Evolutionary conservation across 1,140 invertebrate species (phyloP), one percentile per base, ranked within the genome.

Genomic region (Yoshiicerus persimilis): DNA sequence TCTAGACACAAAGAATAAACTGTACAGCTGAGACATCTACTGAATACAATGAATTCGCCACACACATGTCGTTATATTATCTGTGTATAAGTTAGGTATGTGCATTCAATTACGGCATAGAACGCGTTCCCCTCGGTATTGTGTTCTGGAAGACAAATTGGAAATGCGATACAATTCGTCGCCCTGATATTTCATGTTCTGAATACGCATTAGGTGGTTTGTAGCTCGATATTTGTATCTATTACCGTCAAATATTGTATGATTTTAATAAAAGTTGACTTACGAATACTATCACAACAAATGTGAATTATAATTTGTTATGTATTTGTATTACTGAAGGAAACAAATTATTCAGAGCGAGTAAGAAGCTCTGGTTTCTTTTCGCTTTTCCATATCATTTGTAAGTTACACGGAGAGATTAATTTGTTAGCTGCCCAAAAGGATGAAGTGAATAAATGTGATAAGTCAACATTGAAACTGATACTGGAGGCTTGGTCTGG

Each of bases 161-260:
- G 75, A 80, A 80, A 80, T 80, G 32, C 32, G 75, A 80, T 80
- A 80, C 34, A 80, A 80, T 36, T 80, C 32, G 32, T 80, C 75
- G 32, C 32, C 32, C 75, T 34, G 34, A 80, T 36, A n/a, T 36
- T 80, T 80, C 75, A 80, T 80, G 30, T 20, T 38, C 16, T 80
- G 75, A 80, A 80, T 80, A 38, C 32, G n/a, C 47, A 56, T 56
- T 56, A 56, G 16, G 16, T 20, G 20, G 47, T 56, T 56, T 56
- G 47, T 56, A 56, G 47, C n/a, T n/a, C 3, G 1, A 16, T n/a
- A 16, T 9, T 8, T 41, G 39, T 13, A 41, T 41, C 39, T 41
- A n/a, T 41, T 11, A 41, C 1, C 39, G 16, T 3, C 2, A 1
- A 41, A 41, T 11, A 41, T 13, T 41, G 9, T 41, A 41, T 9